phyloP scores from a whole-genome alignment of 2,888 invertebrate species.

The Tipula helvola region DNA sequence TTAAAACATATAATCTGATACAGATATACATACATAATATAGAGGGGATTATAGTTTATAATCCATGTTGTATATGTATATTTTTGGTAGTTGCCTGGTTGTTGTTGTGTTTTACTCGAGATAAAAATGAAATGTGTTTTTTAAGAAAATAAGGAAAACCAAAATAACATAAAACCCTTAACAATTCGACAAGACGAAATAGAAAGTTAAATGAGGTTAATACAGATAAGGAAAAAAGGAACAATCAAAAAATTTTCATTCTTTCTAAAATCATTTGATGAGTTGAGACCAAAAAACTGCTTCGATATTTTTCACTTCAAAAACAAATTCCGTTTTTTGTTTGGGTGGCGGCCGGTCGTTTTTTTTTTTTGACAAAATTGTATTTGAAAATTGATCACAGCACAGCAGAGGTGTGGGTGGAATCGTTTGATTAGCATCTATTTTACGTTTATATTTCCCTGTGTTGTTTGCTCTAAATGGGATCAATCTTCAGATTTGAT shows the following conservation, averaged over 20 bases:
- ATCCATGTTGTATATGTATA: neutral
- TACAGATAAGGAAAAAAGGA: neutral
- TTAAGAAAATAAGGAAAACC: neutral
- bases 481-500: neutral
- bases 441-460: neutral
- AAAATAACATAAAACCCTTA: neutral
- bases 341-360: neutral
- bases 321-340: neutral
- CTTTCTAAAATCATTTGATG: neutral
- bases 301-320: neutral
- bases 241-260: neutral
- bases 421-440: neutral
- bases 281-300: neutral
- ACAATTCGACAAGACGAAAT: neutral
- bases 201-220: neutral
- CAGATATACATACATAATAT: neutral
- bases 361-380: neutral
- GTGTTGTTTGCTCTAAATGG: neutral
- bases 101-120: neutral
- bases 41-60: neutral
- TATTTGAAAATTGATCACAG: neutral
- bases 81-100: neutral
- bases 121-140: neutral
- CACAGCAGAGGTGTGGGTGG: no score
- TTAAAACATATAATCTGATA: neutral